These are phyloP conservation scores for Psilopogon haemacephalus DNA, from an alignment of 2,113 vertebrate species.

Conservation along the genomic window DNA sequence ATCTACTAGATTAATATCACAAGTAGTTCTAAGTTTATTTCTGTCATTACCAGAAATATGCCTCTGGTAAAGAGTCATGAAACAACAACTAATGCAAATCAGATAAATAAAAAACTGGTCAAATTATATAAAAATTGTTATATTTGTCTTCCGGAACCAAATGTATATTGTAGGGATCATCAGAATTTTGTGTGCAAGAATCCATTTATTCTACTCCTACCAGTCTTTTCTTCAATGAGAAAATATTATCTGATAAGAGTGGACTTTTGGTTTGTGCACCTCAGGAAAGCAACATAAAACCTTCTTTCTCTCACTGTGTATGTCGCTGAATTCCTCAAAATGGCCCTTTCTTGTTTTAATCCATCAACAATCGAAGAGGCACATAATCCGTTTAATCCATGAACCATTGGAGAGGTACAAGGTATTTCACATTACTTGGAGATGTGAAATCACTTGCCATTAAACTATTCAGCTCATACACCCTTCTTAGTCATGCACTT, in stretches of 20 bases:
- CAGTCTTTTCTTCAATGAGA: not conserved
- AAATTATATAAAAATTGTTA: not conserved
- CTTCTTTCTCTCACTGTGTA: not conserved
- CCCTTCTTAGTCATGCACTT: not conserved
- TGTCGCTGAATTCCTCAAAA: not conserved
- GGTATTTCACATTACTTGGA: not conserved
- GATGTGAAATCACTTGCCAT: not conserved
- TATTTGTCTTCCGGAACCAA: not conserved
- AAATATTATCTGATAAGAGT: not conserved
- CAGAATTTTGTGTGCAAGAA: not conserved
- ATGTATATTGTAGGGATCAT: not conserved
- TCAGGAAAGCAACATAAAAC: conserved; percentile 38
- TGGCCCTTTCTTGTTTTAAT: not conserved
- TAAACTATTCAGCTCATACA: not conserved
- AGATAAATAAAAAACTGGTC: not conserved
- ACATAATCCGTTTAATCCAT: not conserved
- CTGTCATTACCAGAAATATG: not conserved
- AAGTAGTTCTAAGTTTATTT: not conserved
- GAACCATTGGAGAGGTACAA: not conserved
- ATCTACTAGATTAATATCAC: not conserved
- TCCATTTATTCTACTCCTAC: not conserved
- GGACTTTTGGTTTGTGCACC: not conserved
- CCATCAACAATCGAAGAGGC: not conserved
- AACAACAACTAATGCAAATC: not conserved
- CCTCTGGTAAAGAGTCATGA: not conserved